Base-by-base conservation (phyloP, 2,797 vertebrate species). In the Pseudomugil tenellus region DNA sequence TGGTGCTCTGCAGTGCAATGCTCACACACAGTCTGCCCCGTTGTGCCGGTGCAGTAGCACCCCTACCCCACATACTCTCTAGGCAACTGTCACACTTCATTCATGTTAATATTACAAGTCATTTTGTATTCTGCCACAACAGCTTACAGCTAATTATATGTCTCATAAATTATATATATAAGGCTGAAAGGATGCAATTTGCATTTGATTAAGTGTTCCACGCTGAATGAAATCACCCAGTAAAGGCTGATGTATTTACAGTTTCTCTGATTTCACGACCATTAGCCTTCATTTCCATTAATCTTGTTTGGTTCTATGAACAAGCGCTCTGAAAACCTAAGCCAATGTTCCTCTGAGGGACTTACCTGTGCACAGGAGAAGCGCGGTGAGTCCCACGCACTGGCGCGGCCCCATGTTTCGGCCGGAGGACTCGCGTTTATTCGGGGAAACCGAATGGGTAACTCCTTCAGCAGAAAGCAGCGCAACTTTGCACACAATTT, bases 361-460 rank as follows among this genome's bases (percentile, higher is more conserved):
- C 91, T 90, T 86, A 94, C 94, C 93, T 93, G 90, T 59, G 86
- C 84, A 93, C 76, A 93, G 82, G 59, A 94, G 72, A 16, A 93
- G 84, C 67, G 88, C 76, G 31, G 77, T 66, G 74, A 93, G 82
- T 77, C 90, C 88, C 81, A 87, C 67, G 71, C 80, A 79, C 58
- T 31, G 81, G 56, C 83, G 67, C 56, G 63, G 79, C 80, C 82
- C 86, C 88, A 86, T 79, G 71, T 81, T 77, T 81, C 70, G 76
- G 61, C 72, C 26, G 49, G 68, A 49, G 78, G 84, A 80, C 68
- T 77, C 84, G 71, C 79, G 80, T 74, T 86, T 53, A 59, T 61
- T 84, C 54, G 48, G 26, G 55, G 34, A 41, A 64, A 66, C 75
- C 58, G 52, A 62, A 23, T 23, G 55, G 63, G 64, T 52, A 59